Evolutionary conservation across 2,113 vertebrate genomes (phyloP), one percentile per base, ranked within the genome.

Genomic region (Microtus pennsylvanicus): DNA sequence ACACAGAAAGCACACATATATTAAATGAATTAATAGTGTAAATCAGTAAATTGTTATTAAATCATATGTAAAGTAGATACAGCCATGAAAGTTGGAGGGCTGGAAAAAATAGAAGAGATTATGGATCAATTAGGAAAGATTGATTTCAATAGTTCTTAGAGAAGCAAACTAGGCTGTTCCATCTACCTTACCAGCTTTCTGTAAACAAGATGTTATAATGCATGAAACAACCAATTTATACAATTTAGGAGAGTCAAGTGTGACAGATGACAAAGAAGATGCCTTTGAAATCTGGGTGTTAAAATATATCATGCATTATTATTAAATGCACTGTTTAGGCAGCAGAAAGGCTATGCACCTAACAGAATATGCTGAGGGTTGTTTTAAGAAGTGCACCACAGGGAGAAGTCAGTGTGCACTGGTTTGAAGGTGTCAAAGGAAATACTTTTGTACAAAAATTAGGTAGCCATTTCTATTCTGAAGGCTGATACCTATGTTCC

Each of bases 401-500:
- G 42, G 58, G 5, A 86, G 52, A 86, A 77, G 86, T 87, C 52
- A 89, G 58, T 78, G 47, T 10, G 67, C n/a, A 85, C 12, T 87
- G 42, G 19, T 72, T 35, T 80, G 24, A 80, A 11, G 47, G 50
- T 47, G 17, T 74, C 65, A 90, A 67, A 76, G 91, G 33, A 63
- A 93, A 55, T 65, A 45, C 63, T 88, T 92, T 24, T 7, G 5
- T 4, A 17, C 67, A 35, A 58, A 13, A 94, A 90, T 90, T 85
- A 88, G 69, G 55, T 5, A 91, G 47, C 47, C 67, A 89, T 83
- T 94, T 94, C 70, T 95, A 74, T 58, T 75, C 74, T 90, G 69
- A 96, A 95, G 85, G 70, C 33, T 93, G 63, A 91, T 92, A 95
- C 93, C 90, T 90, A n/a, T 55, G 70, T 38, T 85, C 5, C 82